These are phyloP conservation scores for Chelidonichthys spinosus DNA, from an alignment of 2,797 vertebrate species.

Conservation along the genomic window DNA sequence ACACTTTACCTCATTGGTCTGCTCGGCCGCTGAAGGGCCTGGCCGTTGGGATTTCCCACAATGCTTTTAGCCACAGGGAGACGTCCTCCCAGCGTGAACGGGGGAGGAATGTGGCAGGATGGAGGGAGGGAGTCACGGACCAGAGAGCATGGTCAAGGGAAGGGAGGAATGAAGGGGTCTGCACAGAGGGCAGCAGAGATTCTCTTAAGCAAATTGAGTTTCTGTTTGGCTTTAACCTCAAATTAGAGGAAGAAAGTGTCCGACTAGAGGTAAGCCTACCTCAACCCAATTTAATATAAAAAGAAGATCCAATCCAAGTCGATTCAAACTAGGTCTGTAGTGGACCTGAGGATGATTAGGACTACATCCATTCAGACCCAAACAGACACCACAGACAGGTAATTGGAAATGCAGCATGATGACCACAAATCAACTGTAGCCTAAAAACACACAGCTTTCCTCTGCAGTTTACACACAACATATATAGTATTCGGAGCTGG, in stretches of 20 bases:
- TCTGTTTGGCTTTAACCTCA: slow-evolving; percentile 43
- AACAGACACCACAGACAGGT: slow-evolving; percentile 11
- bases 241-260: slow-evolving; percentile 10
- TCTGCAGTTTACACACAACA: not conserved
- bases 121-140: slow-evolving; percentile 75
- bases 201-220: slow-evolving; percentile 53
- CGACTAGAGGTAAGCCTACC: not conserved
- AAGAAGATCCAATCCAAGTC: slow-evolving; percentile 1
- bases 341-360: slow-evolving; percentile 14
- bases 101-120: slow-evolving; percentile 78
- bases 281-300: not conserved
- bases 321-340: slow-evolving; percentile 6
- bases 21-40: slow-evolving; percentile 55
- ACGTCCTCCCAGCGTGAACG: slow-evolving; percentile 81
- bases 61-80: slow-evolving; percentile 80
- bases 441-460: slow-evolving; percentile 5
- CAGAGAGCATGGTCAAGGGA: slow-evolving; percentile 73
- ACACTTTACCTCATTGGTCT: slow-evolving; percentile 53
- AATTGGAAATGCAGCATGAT: slow-evolving; percentile 20
- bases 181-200: slow-evolving; percentile 60
- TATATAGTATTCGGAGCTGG: slow-evolving; percentile 6
- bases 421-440: slow-evolving; percentile 13
- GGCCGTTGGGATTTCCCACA: slow-evolving; percentile 81
- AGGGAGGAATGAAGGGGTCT: slow-evolving; percentile 63
- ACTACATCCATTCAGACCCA: slow-evolving; percentile 18